Base-by-base conservation (phyloP, 2,888 invertebrate species). In the Odontothrips loti region DNA sequence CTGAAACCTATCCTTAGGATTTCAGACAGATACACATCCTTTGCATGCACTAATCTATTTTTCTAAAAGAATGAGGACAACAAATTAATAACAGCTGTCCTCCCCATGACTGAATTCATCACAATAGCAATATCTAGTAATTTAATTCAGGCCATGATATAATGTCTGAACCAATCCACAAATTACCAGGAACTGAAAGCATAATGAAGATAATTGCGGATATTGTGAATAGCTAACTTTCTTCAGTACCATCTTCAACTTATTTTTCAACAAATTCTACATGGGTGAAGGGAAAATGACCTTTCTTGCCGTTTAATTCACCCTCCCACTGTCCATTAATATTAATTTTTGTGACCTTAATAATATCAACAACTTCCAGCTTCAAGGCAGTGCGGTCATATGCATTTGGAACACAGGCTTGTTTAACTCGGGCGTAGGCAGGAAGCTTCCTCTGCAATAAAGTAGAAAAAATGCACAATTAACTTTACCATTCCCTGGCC, bases 311-410 rank as follows among this genome's bases (percentile, higher is more conserved):
- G 86, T 96, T 95, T 79, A 97, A 88, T 87, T 97, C 97, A 58
- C 99, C 99, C 87, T 98, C 97, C 98, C 99, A 99, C 87, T 98
- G 97, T 9, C 99, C 99, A 88, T 97, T 98, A 86, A 98, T 96
- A 88, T 98, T 96, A 87, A 96, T 98, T 89, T 98, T 96, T 82
- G 96, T 97, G 82, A 97, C 96, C 89, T 93, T 95, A 84, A 99
- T 94, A 84, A 96, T 93, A 87, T 99, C 98, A 23, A 98, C 98
- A 84, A 97, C 93, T 89, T 97, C 96, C 81, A 99, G 89, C 86
- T 95, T 95, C 83, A 99, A 91, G 79, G 98, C 98, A 20, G 97
- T 97, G 86, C 95, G 96, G 89, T 99, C 98, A 87, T 99, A 99
- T 12, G 98, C 98, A 89, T 97, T 98, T 51, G 99, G 99, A 81